Percentiles rank a stretch among this genome's conserved stretches.
phyloP scores from a whole-genome alignment of 2,113 vertebrate species.

The Amphiprion percula region DNA sequence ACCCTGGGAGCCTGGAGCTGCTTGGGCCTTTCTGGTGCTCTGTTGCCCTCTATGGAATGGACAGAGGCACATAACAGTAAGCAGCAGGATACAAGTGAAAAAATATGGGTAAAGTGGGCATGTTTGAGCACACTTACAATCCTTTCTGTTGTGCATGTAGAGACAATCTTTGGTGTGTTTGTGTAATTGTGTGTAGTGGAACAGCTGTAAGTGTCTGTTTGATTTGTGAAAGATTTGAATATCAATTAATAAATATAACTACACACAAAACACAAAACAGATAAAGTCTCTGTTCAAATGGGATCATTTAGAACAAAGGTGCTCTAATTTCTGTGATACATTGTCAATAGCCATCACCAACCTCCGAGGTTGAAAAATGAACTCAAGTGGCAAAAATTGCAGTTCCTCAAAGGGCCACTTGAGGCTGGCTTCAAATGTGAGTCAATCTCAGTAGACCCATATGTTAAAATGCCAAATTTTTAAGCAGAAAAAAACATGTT shows the following conservation, averaged over 20 bases:
- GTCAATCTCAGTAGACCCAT: too few species aligned
- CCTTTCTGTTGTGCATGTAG: slow-evolving; percentile 7
- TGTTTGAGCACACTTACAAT: slow-evolving; percentile 11
- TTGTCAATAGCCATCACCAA: too few species aligned
- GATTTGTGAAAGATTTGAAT: slow-evolving; percentile 5
- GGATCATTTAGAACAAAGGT: too few species aligned
- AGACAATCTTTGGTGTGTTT: not conserved
- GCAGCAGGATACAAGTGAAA: slow-evolving; percentile 29
- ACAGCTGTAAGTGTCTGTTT: not conserved
- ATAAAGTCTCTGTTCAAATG: too few species aligned
- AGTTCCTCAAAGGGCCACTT: too few species aligned
- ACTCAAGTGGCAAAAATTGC: too few species aligned
- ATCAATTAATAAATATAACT: slow-evolving; percentile 17
- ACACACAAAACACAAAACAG: not conserved
- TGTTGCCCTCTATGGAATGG: slow-evolving; percentile 47
- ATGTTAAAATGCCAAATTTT: too few species aligned
- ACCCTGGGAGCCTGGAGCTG: slow-evolving; percentile 66
- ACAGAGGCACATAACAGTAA: slow-evolving; percentile 49
- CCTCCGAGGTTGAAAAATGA: too few species aligned
- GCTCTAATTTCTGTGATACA: too few species aligned
- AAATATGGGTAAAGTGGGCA: slow-evolving; percentile 17
- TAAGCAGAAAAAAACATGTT: too few species aligned
- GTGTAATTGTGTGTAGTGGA: not conserved
- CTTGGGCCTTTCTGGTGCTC: slow-evolving; percentile 55
- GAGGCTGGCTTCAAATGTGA: too few species aligned